These are phyloP conservation scores for Meteorus cinctellus DNA, from an alignment of 2,888 invertebrate species.

Conservation along the genomic window DNA sequence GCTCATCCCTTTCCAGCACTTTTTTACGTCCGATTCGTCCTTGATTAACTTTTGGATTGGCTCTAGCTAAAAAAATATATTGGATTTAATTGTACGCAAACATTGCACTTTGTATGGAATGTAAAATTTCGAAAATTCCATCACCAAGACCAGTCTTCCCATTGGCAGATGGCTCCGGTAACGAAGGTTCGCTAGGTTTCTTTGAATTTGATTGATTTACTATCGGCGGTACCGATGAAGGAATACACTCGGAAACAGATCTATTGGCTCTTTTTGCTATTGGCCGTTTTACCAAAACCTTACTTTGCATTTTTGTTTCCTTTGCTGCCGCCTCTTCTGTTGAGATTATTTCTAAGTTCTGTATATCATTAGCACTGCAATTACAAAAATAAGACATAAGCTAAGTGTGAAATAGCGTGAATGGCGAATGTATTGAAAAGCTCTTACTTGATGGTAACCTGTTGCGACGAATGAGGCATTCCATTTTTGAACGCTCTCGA, in stretches of 20 bases:
- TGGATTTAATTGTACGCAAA: background rate
- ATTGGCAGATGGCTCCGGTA: conserved; percentile 61
- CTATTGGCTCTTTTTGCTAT: conserved; percentile 75
- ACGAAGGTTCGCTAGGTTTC: conserved; percentile 57
- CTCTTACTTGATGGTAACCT: conserved; percentile 79
- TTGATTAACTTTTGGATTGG: conserved; percentile 73
- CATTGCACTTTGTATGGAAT: background rate
- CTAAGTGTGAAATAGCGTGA: too few relatives aligned
- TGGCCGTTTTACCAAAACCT: conserved; percentile 76
- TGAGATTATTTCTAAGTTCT: conserved; percentile 84
- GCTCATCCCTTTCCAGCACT: conserved; percentile 79
- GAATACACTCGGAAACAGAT: conserved; percentile 71
- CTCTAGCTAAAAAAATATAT: conserved; percentile 52
- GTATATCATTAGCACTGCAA: conserved; percentile 82
- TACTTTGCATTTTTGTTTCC: conserved; percentile 72
- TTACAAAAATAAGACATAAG: background rate
- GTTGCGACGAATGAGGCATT: conserved; percentile 77
- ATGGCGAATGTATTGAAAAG: background rate
- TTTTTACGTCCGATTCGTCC: conserved; percentile 70
- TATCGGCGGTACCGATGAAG: conserved; percentile 58
- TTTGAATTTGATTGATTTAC: conserved; percentile 54
- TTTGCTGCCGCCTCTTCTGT: conserved; percentile 74
- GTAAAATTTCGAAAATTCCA: conserved; percentile 6
- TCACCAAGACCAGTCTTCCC: conserved; percentile 61
- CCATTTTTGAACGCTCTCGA: conserved; percentile 90